Evolutionary conservation across 2,888 invertebrate species (phyloP).

Genomic region (Nymphalis polychloros): DNA sequence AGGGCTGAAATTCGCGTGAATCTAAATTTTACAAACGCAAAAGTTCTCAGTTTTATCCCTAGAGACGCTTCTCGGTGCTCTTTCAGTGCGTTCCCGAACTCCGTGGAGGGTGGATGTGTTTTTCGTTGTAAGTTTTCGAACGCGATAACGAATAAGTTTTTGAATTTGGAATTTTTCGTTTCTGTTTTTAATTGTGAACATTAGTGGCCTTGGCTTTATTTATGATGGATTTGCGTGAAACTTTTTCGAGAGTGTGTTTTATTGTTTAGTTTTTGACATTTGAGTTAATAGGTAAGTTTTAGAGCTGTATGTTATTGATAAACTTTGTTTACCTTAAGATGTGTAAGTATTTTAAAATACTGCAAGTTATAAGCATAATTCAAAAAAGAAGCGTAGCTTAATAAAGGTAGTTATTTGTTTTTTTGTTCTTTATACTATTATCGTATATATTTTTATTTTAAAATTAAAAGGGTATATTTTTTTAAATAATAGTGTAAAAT

Average conservation of each 20-base stretch:
- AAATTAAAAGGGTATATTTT: too few species aligned
- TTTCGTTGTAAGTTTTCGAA: constrained; percentile 36
- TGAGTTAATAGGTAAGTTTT: not conserved
- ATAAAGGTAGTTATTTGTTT: too few species aligned
- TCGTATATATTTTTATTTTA: too few species aligned
- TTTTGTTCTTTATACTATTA: too few species aligned
- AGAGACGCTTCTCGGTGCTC: constrained; percentile 22
- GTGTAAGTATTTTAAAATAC: too few species aligned
- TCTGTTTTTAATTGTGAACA: constrained; percentile 1
- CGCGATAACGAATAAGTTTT: constrained; percentile 33
- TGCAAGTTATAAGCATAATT: too few species aligned
- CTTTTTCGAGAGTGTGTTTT: not conserved
- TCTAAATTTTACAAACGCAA: constrained; percentile 25
- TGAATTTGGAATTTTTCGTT: constrained; percentile 13
- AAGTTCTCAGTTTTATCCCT: constrained; percentile 28
- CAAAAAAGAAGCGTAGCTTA: too few species aligned
- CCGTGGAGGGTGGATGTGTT: constrained; percentile 36
- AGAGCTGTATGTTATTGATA: not conserved
- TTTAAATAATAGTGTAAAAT: too few species aligned
- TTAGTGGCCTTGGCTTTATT: constrained; percentile 13
- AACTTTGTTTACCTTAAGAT: not conserved
- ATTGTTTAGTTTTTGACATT: not conserved
- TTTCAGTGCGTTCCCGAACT: constrained; percentile 33
- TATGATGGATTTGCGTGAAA: constrained; percentile 14
- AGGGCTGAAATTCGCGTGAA: constrained; percentile 23